Evolutionary conservation across 2,888 invertebrate species (phyloP).

Genomic region (Acanthosoma haemorrhoidale): DNA sequence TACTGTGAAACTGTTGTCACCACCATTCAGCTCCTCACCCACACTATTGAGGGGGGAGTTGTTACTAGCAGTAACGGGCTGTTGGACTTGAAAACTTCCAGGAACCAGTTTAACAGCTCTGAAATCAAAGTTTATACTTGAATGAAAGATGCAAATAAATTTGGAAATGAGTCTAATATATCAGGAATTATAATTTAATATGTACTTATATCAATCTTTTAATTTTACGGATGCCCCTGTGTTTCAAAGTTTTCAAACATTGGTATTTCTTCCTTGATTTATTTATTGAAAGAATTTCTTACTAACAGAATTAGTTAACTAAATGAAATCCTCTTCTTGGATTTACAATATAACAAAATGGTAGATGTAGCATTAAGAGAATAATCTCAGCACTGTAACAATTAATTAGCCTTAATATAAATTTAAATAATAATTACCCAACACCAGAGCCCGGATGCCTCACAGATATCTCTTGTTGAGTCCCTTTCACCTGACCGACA

Average conservation of each 20-base stretch:
- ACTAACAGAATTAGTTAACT: neutral
- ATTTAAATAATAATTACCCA: slow-evolving; percentile 28
- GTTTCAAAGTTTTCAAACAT: too few species aligned
- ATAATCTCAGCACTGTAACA: neutral
- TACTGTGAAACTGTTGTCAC: neutral
- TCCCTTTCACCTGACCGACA: slow-evolving; percentile 35
- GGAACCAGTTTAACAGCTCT: slow-evolving; percentile 37
- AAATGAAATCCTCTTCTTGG: neutral
- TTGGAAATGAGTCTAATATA: too few species aligned
- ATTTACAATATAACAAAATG: neutral
- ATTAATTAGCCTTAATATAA: neutral
- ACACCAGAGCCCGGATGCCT: slow-evolving; percentile 38
- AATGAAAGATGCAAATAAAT: too few species aligned
- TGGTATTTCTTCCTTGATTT: too few species aligned
- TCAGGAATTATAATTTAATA: too few species aligned
- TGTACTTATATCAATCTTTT: too few species aligned
- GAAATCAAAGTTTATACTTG: too few species aligned
- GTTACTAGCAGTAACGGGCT: neutral
- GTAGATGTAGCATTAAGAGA: neutral
- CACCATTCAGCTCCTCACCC: neutral
- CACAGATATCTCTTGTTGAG: slow-evolving; percentile 37
- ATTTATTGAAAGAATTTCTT: too few species aligned
- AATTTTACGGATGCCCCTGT: too few species aligned
- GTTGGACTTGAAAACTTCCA: neutral
- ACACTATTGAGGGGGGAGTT: neutral